Conservation (phyloP, 2,888 invertebrate species). For the Melieria omissa region DNA sequence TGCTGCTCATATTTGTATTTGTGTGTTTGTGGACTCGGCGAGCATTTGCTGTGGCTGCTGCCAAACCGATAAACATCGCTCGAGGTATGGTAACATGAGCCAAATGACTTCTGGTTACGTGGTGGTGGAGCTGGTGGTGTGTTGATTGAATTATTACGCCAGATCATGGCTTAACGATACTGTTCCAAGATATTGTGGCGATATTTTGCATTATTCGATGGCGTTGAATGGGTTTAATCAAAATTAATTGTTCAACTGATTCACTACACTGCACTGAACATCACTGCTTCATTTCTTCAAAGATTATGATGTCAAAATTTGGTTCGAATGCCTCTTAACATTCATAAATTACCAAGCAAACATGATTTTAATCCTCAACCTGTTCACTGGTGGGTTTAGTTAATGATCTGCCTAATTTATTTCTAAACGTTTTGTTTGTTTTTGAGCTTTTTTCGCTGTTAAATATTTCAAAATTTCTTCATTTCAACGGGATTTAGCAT, state of each 20-base stretch:
- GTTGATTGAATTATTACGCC: slow-evolving; percentile 50
- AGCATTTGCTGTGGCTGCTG: slow-evolving; percentile 12
- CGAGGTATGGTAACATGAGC: slow-evolving; percentile 43
- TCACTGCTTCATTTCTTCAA: too few relatives aligned
- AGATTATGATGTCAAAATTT: too few relatives aligned
- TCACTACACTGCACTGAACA: too few relatives aligned
- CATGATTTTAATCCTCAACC: too few relatives aligned
- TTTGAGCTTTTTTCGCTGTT: not conserved
- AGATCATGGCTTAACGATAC: slow-evolving; percentile 43
- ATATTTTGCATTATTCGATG: not conserved
- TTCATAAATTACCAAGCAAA: too few relatives aligned
- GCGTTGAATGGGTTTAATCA: too few relatives aligned
- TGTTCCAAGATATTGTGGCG: not conserved
- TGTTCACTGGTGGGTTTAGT: too few relatives aligned
- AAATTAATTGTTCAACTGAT: too few relatives aligned
- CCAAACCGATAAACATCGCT: slow-evolving; percentile 30
- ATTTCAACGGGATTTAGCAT: not conserved
- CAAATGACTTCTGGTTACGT: slow-evolving; percentile 48
- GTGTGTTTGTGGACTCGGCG: slow-evolving; percentile 1
- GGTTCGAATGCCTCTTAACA: too few relatives aligned
- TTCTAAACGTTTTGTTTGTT: too few relatives aligned
- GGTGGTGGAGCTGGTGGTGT: not conserved
- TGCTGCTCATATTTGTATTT: slow-evolving; percentile 1
- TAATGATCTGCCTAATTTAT: too few relatives aligned
- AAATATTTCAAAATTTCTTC: not conserved